These are phyloP conservation scores for Drosophila ogumai DNA, from an alignment of 1,140 invertebrate genomes.

Conservation along the genomic window DNA sequence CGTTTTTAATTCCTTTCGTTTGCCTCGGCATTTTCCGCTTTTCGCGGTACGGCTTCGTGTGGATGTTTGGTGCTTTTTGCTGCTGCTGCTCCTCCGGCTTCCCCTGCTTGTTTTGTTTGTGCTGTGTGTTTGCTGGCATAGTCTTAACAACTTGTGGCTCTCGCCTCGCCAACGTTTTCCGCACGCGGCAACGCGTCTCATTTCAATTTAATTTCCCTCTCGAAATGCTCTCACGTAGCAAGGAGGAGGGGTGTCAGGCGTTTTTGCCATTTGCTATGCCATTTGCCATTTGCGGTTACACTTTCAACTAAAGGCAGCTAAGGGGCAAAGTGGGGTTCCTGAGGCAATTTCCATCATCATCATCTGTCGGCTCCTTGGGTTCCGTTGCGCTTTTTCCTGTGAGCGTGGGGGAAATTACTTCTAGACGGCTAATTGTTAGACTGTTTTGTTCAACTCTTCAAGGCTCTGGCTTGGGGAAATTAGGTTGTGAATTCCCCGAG, in stretches of 20 bases:
- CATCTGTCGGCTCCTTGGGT: slow-evolving; percentile 36
- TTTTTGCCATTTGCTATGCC: slow-evolving; percentile 50
- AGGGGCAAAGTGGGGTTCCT: slow-evolving; percentile 2
- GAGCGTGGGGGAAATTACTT: slow-evolving; percentile 58
- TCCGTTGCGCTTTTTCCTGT: slow-evolving; percentile 21
- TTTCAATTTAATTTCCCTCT: slow-evolving; percentile 80
- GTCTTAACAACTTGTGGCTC: slow-evolving; percentile 71
- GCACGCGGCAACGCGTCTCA: slow-evolving; percentile 59
- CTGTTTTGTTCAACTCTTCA: slow-evolving; percentile 28
- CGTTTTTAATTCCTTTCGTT: slow-evolving; percentile 71
- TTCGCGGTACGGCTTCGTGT: slow-evolving; percentile 6
- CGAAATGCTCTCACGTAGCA: slow-evolving; percentile 64
- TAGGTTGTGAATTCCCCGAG: slow-evolving; percentile 67
- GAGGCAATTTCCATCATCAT: slow-evolving; percentile 58
- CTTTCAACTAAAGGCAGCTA: slow-evolving; percentile 22
- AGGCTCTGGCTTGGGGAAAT: slow-evolving; percentile 45
- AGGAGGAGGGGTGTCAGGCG: slow-evolving; percentile 41
- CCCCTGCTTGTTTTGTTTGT: slow-evolving; percentile 24
- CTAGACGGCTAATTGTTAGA: slow-evolving; percentile 35
- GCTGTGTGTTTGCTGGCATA: slow-evolving; percentile 30
- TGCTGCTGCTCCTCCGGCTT: background rate
- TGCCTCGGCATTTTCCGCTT: slow-evolving; percentile 38
- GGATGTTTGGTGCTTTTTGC: background rate
- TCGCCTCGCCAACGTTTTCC: slow-evolving; percentile 57
- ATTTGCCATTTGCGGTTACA: slow-evolving; percentile 60